phyloP scores from a whole-genome alignment of 2,797 vertebrate genomes.

The Typhlichthys subterraneus region DNA sequence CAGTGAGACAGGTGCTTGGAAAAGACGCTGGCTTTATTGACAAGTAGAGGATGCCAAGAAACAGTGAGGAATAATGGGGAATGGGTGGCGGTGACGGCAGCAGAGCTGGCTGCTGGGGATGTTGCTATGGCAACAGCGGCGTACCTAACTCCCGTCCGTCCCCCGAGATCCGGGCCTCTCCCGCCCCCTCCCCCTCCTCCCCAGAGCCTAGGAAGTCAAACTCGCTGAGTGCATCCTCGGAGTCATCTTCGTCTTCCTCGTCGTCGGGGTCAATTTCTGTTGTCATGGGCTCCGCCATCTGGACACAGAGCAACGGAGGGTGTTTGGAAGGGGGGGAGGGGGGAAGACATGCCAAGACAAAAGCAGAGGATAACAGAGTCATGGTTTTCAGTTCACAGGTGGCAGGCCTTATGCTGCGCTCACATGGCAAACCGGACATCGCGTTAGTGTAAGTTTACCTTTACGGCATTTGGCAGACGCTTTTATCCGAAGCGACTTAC shows the following conservation, averaged over 20 bases:
- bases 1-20: slow-evolving; percentile 73
- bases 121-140: slow-evolving; percentile 59
- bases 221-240: slow-evolving; percentile 88
- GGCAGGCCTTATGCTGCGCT: too few species aligned
- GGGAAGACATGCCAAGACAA: not conserved
- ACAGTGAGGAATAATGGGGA: slow-evolving; percentile 70
- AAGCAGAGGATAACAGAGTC: not conserved
- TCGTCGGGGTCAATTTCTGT: slow-evolving; percentile 88
- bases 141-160: slow-evolving; percentile 87
- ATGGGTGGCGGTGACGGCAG: slow-evolving; percentile 21
- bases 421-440: too few species aligned
- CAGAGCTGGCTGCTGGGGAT: slow-evolving; percentile 63
- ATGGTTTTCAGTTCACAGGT: not conserved
- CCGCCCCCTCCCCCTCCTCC: slow-evolving; percentile 86
- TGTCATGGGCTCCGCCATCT: slow-evolving; percentile 84
- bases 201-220: slow-evolving; percentile 91
- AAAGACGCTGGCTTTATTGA: slow-evolving; percentile 75
- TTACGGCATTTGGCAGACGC: too few species aligned
- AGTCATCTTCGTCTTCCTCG: slow-evolving; percentile 90
- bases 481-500: too few species aligned
- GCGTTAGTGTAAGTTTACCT: too few species aligned
- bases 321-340: not conserved
- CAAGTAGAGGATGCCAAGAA: slow-evolving; percentile 70
- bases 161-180: slow-evolving; percentile 81
- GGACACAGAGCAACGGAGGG: not conserved